These are phyloP conservation scores for Mallateleia sp. DNA, from an alignment of 2,888 invertebrate species.

Conservation along the genomic window DNA sequence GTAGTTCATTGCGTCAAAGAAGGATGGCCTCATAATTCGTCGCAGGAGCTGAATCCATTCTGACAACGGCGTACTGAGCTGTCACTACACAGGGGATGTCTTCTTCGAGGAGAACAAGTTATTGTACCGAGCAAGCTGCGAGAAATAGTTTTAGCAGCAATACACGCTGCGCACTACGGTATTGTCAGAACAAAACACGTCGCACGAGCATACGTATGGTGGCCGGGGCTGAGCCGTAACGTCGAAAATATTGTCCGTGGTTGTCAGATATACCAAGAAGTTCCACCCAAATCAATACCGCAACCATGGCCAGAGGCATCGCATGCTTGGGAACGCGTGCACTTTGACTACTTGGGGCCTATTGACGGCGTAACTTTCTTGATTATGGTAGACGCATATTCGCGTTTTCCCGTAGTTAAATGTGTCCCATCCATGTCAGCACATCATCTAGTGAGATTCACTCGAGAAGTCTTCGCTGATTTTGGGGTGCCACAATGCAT, in stretches of 20 bases:
- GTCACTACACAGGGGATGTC: slow-evolving; percentile 6
- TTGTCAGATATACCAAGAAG: no score
- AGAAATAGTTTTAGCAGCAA: slow-evolving; percentile 2
- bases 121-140: slow-evolving; percentile 14
- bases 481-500: not conserved
- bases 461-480: slow-evolving; percentile 25
- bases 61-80: not conserved
- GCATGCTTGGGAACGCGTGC: slow-evolving; percentile 28
- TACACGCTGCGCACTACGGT: slow-evolving; percentile 28
- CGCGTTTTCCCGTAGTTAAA: slow-evolving; percentile 34
- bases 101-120: slow-evolving; percentile 40
- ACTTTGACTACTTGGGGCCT: slow-evolving; percentile 40
- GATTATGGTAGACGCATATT: slow-evolving; percentile 28
- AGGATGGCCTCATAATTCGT: no score
- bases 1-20: not conserved
- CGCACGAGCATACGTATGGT: slow-evolving; percentile 36
- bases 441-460: no score
- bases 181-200: slow-evolving; percentile 21
- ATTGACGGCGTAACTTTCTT: slow-evolving; percentile 22
- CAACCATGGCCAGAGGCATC: slow-evolving; percentile 29
- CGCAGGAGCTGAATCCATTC: slow-evolving; percentile 1
- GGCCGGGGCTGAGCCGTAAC: slow-evolving; percentile 34
- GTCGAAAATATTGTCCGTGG: slow-evolving; percentile 3
- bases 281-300: slow-evolving; percentile 17
- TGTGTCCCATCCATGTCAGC: slow-evolving; percentile 34